These are phyloP conservation scores for Protosalanx chinensis DNA, from an alignment of 2,797 vertebrate species.

Conservation along the genomic window DNA sequence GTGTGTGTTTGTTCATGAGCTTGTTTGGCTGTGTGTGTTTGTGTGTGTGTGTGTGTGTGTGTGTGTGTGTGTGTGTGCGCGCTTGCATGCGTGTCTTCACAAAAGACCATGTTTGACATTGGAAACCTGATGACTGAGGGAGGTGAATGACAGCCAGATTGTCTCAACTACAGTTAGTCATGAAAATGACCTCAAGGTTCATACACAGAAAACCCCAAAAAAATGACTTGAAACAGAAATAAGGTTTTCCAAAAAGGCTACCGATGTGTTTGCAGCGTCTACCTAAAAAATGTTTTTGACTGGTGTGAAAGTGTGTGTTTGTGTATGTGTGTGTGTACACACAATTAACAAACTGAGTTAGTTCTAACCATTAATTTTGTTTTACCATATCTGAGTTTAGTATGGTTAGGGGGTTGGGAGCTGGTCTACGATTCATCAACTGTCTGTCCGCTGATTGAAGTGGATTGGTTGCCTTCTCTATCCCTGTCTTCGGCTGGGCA, in stretches of 20 bases:
- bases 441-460: not conserved
- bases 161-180: not conserved
- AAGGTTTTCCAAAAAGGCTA: slow-evolving; percentile 3
- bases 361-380: slow-evolving; percentile 20
- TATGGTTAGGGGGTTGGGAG: slow-evolving; percentile 28
- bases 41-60: slow-evolving; percentile 1
- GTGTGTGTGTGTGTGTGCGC: not conserved
- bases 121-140: not conserved
- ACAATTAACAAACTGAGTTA: slow-evolving; percentile 5
- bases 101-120: not conserved
- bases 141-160: not conserved
- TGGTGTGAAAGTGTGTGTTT: not conserved
- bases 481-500: slow-evolving; percentile 6
- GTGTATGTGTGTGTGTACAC: not conserved
- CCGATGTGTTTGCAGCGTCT: not conserved
- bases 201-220: slow-evolving; percentile 7
- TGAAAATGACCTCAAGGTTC: slow-evolving; percentile 5
- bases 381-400: slow-evolving; percentile 27
- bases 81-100: not conserved
- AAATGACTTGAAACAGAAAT: slow-evolving; percentile 14
- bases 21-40: not conserved
- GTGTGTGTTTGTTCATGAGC: not conserved
- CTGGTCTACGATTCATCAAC: slow-evolving; percentile 6
- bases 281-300: not conserved
- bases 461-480: slow-evolving; percentile 4